These are phyloP conservation scores for Latrodectus geometricus DNA, from an alignment of 1,140 invertebrate genomes.

Conservation along the genomic window DNA sequence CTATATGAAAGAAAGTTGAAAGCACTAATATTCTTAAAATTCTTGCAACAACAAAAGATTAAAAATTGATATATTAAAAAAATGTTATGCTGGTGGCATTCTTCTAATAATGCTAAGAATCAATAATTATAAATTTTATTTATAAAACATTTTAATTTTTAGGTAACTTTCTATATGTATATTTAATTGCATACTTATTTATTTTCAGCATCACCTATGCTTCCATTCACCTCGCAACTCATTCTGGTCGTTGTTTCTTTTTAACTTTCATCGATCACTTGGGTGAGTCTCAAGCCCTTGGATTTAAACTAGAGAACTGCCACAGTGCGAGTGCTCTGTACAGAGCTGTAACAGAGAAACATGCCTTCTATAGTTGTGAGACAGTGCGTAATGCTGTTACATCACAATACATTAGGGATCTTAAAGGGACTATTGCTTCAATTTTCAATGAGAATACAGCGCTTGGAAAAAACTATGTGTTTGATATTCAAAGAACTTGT, in stretches of 20 bases:
- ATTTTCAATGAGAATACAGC: conserved; percentile 91
- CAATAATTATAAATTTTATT: too few species aligned
- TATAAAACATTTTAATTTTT: too few species aligned
- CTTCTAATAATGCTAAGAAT: too few species aligned
- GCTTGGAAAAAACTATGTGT: conserved; percentile 87
- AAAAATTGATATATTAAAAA: too few species aligned
- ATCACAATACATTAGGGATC: conserved; percentile 86
- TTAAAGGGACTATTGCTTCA: conserved; percentile 91
- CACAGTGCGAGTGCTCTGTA: conserved; percentile 84
- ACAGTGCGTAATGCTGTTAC: conserved; percentile 88
- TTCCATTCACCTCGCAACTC: conserved; percentile 83
- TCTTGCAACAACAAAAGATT: too few species aligned
- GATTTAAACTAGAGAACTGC: conserved; percentile 83
- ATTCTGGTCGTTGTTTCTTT: conserved; percentile 80
- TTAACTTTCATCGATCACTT: conserved; percentile 80
- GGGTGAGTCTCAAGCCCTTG: conserved; percentile 75
- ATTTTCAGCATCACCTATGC: conserved; percentile 83
- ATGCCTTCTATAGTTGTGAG: conserved; percentile 92
- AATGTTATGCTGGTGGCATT: too few species aligned
- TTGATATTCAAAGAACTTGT: conserved; percentile 87
- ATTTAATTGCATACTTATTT: conserved; percentile 30
- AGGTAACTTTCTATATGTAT: neutral
- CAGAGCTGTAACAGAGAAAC: conserved; percentile 88
- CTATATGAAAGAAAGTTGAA: too few species aligned
- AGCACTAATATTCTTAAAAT: too few species aligned